Conservation (phyloP, 1,140 invertebrate species). For the Ostrea edulis region DNA sequence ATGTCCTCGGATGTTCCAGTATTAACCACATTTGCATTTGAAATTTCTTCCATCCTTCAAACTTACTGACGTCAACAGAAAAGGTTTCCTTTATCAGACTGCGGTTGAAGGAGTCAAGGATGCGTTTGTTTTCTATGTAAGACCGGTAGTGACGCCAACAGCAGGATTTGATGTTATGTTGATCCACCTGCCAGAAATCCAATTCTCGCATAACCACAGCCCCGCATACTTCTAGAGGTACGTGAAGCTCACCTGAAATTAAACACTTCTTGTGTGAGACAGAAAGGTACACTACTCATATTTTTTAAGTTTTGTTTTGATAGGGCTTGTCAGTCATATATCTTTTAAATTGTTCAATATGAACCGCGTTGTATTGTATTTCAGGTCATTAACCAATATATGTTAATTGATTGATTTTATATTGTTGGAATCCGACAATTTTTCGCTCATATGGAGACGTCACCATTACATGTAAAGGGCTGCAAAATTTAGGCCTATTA, state of each 20-base stretch:
- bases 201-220: slow-evolving; percentile 80
- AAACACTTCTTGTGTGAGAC: background rate
- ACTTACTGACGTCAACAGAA: slow-evolving; percentile 65
- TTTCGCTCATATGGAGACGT: too few relatives aligned
- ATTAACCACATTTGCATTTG: slow-evolving; percentile 76
- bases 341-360: too few relatives aligned
- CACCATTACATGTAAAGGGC: too few relatives aligned
- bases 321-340: too few relatives aligned
- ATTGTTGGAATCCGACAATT: too few relatives aligned
- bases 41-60: slow-evolving; percentile 69
- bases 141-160: slow-evolving; percentile 76
- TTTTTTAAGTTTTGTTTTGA: too few relatives aligned
- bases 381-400: too few relatives aligned
- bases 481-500: too few relatives aligned
- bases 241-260: slow-evolving; percentile 79
- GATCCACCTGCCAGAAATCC: slow-evolving; percentile 79
- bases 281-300: background rate
- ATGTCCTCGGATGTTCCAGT: slow-evolving; percentile 74
- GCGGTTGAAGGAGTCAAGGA: slow-evolving; percentile 74
- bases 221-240: slow-evolving; percentile 79
- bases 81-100: slow-evolving; percentile 70
- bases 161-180: slow-evolving; percentile 76
- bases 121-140: slow-evolving; percentile 76
- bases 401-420: too few relatives aligned
- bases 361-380: too few relatives aligned